These are phyloP conservation scores for Psilopsiagon aurifrons DNA, from an alignment of 2,113 vertebrate genomes.

Conservation along the genomic window DNA sequence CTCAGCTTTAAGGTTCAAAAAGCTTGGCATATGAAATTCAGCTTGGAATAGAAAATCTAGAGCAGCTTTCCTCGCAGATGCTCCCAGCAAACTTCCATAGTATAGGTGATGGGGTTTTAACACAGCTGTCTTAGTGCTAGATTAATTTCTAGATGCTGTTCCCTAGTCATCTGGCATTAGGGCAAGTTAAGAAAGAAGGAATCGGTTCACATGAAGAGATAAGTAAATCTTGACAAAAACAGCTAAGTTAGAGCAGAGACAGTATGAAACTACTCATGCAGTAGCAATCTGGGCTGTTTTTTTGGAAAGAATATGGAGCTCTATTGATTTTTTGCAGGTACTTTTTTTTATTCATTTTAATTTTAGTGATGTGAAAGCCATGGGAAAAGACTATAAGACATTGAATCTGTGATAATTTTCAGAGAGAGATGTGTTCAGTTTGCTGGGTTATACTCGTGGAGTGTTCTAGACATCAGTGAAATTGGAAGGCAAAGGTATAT, in stretches of 20 bases:
- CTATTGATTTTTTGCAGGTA: background rate
- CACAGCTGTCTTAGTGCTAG: constrained; percentile 8
- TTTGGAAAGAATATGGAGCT: background rate
- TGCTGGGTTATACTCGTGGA: background rate
- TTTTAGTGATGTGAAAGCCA: background rate
- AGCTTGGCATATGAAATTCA: constrained; percentile 29
- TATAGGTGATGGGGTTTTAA: background rate
- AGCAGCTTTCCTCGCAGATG: constrained; percentile 38
- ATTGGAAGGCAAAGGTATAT: background rate
- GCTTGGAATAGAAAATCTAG: constrained; percentile 26
- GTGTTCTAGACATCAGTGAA: background rate
- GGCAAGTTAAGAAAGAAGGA: background rate
- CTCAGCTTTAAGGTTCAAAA: constrained; percentile 26
- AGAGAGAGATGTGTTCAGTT: background rate
- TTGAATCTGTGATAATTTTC: background rate
- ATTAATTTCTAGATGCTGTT: constrained; percentile 20
- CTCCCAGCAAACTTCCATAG: background rate
- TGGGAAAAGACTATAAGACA: background rate
- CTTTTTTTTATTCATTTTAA: background rate
- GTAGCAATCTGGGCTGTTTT: background rate
- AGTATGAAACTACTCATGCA: background rate
- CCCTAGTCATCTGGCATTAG: background rate
- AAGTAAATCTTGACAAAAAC: background rate
- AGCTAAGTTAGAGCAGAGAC: background rate
- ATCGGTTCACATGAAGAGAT: background rate